Conservation (phyloP, 1,140 invertebrate species). For the Antheraea mylitta region DNA sequence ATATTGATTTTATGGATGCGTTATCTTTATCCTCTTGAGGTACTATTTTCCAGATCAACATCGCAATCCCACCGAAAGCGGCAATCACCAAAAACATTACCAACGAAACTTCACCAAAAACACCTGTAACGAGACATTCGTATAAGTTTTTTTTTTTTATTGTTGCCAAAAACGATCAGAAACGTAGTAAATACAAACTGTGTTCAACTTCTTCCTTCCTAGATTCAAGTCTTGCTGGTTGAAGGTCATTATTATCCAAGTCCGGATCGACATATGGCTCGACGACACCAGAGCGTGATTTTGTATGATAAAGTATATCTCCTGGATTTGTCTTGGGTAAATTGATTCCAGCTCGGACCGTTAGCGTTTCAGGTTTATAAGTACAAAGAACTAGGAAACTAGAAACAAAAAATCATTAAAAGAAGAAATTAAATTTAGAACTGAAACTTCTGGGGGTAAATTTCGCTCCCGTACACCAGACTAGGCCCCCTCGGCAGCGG, state of each 20-base stretch:
- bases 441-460: too few species aligned
- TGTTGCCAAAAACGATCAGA: not conserved
- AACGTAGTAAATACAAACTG: slow-evolving; percentile 38
- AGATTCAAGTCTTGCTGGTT: slow-evolving; percentile 69
- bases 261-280: slow-evolving; percentile 68
- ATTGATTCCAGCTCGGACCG: slow-evolving; percentile 86
- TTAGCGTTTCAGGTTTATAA: slow-evolving; percentile 88
- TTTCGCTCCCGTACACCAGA: too few species aligned
- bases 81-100: slow-evolving; percentile 74
- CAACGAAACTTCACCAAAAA: slow-evolving; percentile 63
- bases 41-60: slow-evolving; percentile 74
- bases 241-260: slow-evolving; percentile 66
- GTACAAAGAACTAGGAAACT: slow-evolving; percentile 88
- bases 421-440: not conserved
- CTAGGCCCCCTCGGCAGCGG: too few species aligned
- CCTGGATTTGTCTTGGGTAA: slow-evolving; percentile 79
- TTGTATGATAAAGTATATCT: slow-evolving; percentile 62
- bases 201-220: slow-evolving; percentile 56
- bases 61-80: slow-evolving; percentile 68
- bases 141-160: not conserved
- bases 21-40: slow-evolving; percentile 62
- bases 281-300: slow-evolving; percentile 59
- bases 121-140: slow-evolving; percentile 42
- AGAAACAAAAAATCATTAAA: slow-evolving; percentile 27
- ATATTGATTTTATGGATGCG: slow-evolving; percentile 54